phyloP scores from a whole-genome alignment of 2,797 vertebrate species.

The Antrozous pallidus region DNA sequence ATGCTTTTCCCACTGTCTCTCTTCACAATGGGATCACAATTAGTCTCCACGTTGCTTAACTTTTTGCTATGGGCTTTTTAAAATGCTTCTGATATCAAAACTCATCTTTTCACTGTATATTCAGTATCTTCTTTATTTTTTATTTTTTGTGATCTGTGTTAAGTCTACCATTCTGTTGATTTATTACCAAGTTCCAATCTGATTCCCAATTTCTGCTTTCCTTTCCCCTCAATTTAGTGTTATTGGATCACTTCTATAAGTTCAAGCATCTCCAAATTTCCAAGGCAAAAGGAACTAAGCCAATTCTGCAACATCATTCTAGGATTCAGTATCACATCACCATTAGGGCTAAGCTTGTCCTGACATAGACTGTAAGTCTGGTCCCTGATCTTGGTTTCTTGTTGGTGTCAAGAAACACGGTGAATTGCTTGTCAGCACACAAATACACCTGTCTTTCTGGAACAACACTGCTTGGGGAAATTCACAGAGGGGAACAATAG shows the following conservation, averaged over 20 bases:
- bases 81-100: background rate
- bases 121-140: background rate
- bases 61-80: background rate
- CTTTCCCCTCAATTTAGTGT: background rate
- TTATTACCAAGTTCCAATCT: background rate
- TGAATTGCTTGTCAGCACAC: background rate
- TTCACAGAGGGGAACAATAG: background rate
- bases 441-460: background rate
- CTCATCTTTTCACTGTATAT: background rate
- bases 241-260: background rate
- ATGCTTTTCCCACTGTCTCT: background rate
- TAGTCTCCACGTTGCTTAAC: background rate
- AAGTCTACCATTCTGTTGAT: background rate
- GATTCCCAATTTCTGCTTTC: background rate
- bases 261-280: background rate
- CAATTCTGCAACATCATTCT: background rate
- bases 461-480: background rate
- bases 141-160: background rate
- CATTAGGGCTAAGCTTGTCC: background rate
- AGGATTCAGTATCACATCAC: background rate
- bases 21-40: background rate
- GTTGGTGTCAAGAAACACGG: background rate
- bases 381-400: background rate
- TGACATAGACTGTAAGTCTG: background rate
- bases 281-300: background rate